A percentile compares a stretch with the other conserved stretches of the same genome.
Evolutionary conservation across 2,888 invertebrate species (phyloP).

Genomic region (Tetrapedia diversipes): DNA sequence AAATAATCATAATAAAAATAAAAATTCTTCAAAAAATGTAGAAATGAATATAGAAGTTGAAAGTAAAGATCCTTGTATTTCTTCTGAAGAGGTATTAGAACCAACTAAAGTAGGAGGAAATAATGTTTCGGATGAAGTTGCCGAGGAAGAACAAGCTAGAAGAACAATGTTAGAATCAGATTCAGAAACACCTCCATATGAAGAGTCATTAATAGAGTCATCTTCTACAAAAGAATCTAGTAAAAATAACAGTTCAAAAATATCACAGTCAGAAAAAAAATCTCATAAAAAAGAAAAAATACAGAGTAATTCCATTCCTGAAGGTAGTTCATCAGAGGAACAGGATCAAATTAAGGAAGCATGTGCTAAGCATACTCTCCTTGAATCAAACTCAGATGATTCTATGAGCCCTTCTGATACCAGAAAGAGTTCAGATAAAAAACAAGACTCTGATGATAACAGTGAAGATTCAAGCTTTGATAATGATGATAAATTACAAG

Average conservation of each 20-base stretch:
- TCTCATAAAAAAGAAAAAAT: no score
- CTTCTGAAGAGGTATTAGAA: neutral
- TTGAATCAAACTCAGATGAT: conserved; percentile 65
- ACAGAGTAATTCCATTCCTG: neutral
- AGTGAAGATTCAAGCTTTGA: conserved; percentile 46
- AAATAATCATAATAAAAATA: neutral
- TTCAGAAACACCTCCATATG: conserved; percentile 15
- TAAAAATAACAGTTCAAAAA: neutral
- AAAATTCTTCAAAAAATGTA: neutral
- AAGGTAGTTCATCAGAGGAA: neutral
- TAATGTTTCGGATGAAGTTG: neutral
- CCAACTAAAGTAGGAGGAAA: neutral
- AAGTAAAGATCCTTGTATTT: neutral
- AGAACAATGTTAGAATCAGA: conserved; percentile 25
- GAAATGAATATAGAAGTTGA: neutral
- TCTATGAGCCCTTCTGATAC: conserved; percentile 17
- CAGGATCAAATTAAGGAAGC: conserved; percentile 25
- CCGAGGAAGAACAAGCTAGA: conserved; percentile 20
- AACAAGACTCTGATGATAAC: conserved; percentile 7
- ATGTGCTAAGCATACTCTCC: conserved; percentile 47
- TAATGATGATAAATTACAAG: neutral
- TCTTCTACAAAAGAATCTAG: neutral
- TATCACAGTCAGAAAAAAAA: neutral
- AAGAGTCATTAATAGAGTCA: neutral
- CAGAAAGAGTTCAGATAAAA: neutral